Conservation (phyloP, 2,888 invertebrate species). For the Lobophora halterata region DNA sequence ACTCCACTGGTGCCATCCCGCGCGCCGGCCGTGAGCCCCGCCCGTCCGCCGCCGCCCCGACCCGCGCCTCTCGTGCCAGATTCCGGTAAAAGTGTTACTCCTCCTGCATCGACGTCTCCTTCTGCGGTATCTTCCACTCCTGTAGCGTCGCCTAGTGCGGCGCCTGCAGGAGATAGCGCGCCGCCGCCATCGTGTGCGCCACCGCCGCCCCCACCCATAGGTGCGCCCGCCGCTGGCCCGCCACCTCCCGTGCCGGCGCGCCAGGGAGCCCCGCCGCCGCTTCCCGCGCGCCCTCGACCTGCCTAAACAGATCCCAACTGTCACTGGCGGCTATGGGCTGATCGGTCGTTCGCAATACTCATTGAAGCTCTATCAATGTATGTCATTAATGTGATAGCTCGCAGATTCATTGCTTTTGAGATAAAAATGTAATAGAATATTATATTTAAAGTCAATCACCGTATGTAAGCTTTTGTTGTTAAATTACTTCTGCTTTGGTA, state of each 20-base stretch:
- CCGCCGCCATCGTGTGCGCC: slow-evolving; percentile 75
- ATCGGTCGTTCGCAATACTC: too few relatives aligned
- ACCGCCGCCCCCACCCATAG: slow-evolving; percentile 76
- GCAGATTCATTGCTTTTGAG: too few relatives aligned
- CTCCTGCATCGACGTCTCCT: slow-evolving; percentile 51
- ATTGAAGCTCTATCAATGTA: too few relatives aligned
- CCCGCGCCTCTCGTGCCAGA: slow-evolving; percentile 79
- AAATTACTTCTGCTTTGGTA: not conserved
- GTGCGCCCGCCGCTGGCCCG: slow-evolving; percentile 85
- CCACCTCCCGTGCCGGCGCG: slow-evolving; percentile 81
- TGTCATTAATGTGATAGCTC: too few relatives aligned
- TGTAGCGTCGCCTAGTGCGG: slow-evolving; percentile 4
- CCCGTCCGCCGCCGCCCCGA: slow-evolving; percentile 82
- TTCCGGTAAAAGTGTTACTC: slow-evolving; percentile 52
- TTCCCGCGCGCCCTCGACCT: slow-evolving; percentile 82
- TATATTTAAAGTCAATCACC: too few relatives aligned
- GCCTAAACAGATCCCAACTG: slow-evolving; percentile 24
- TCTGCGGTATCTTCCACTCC: slow-evolving; percentile 6
- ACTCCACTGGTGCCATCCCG: slow-evolving; percentile 68
- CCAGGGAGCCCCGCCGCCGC: slow-evolving; percentile 83
- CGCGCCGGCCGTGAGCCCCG: slow-evolving; percentile 71
- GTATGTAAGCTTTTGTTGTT: too few relatives aligned
- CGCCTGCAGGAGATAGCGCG: too few relatives aligned
- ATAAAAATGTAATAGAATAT: too few relatives aligned
- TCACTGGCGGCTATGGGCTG: too few relatives aligned